phyloP scores from a whole-genome alignment of 2,888 invertebrate species.

The Poecilobothrus nobilitatus region DNA sequence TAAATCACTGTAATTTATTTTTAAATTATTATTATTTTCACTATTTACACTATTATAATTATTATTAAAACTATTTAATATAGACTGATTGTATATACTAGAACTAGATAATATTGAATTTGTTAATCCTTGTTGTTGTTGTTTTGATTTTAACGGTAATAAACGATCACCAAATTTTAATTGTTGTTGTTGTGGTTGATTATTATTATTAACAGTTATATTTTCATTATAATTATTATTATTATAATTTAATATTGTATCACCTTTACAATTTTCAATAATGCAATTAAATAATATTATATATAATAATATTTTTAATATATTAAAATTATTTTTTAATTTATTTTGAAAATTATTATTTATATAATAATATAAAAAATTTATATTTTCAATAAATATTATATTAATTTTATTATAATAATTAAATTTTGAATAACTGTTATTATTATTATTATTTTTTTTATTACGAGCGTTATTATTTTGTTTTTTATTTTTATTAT shows the following conservation, averaged over 20 bases:
- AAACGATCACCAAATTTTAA: constrained; percentile 39
- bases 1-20: constrained; percentile 20
- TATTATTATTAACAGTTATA: constrained; percentile 24
- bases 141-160: constrained; percentile 33
- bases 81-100: constrained; percentile 9
- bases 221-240: neutral
- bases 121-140: constrained; percentile 16
- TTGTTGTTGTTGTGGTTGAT: constrained; percentile 23
- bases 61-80: constrained; percentile 21
- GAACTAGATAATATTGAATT: constrained; percentile 7
- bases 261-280: constrained; percentile 11
- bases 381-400: neutral
- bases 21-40: constrained; percentile 29
- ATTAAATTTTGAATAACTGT: neutral
- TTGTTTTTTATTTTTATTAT: neutral
- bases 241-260: neutral
- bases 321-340: constrained; percentile 6
- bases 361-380: neutral
- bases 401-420: neutral
- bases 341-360: neutral
- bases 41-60: constrained; percentile 31
- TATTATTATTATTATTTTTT: neutral
- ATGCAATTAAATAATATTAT: constrained; percentile 11
- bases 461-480: neutral
- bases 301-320: constrained; percentile 7